Conservation (phyloP, 2,113 vertebrate species). For the Cyanoramphus novaezelandiae region DNA sequence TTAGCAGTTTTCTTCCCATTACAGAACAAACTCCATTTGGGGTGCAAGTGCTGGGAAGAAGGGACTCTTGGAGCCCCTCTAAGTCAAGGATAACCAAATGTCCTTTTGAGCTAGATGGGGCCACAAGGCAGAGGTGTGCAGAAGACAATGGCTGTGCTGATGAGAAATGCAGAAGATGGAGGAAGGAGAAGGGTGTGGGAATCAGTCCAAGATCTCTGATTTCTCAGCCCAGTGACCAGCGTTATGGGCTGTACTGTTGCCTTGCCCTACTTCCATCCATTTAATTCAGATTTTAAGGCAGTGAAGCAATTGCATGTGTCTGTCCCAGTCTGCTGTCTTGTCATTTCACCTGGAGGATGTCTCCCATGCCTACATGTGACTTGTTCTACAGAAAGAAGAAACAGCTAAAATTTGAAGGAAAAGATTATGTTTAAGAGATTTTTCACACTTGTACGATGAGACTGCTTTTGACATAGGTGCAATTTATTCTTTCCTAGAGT, state of each 20-base stretch:
- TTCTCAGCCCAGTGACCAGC: not conserved
- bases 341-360: not conserved
- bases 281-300: not conserved
- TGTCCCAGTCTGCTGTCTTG: not conserved
- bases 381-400: not conserved
- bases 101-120: not conserved
- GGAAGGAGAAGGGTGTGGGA: not conserved
- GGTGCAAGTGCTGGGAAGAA: not conserved
- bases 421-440: not conserved
- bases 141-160: not conserved
- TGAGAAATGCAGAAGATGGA: not conserved
- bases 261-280: not conserved
- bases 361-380: fast-evolving
- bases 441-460: not conserved
- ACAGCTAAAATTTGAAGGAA: not conserved
- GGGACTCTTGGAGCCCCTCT: not conserved
- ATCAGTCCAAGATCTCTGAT: not conserved
- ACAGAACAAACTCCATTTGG: not conserved
- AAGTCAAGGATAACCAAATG: not conserved
- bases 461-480: not conserved
- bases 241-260: not conserved
- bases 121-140: not conserved
- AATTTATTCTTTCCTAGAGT: not conserved
- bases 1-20: not conserved
- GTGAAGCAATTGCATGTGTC: not conserved